Evolutionary conservation across 2,113 vertebrate genomes (phyloP).

Genomic region (Tachysurus vachellii): DNA sequence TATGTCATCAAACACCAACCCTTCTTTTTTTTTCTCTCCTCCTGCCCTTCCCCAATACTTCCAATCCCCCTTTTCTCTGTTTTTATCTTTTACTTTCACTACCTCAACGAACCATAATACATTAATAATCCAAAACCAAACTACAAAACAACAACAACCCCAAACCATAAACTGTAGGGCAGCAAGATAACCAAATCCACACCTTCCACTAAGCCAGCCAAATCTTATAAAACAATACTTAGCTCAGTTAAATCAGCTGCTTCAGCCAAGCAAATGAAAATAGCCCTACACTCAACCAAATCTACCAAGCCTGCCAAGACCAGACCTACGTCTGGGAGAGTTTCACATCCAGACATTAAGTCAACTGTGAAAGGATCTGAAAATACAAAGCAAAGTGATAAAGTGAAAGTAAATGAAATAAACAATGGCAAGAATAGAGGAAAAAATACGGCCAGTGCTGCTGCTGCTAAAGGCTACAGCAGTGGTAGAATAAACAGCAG

Average conservation of each 20-base stretch:
- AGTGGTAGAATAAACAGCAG: not conserved
- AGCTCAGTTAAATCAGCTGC: constrained; percentile 54
- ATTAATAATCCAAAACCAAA: constrained; percentile 57
- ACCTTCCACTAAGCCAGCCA: constrained; percentile 57
- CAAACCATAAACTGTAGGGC: constrained; percentile 61
- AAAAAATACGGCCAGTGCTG: too few relatives aligned
- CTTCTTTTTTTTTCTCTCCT: constrained; percentile 72
- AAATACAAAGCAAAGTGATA: constrained; percentile 38
- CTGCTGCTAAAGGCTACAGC: not conserved
- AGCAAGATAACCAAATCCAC: constrained; percentile 56
- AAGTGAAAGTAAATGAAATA: constrained; percentile 52
- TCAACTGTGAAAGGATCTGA: constrained; percentile 53
- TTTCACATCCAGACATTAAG: constrained; percentile 33
- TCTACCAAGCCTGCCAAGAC: constrained; percentile 62
- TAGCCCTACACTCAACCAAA: constrained; percentile 43
- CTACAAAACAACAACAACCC: constrained; percentile 55
- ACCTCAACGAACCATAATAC: not conserved
- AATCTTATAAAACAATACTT: constrained; percentile 49
- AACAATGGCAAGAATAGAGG: constrained; percentile 24
- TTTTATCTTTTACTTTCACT: constrained; percentile 40
- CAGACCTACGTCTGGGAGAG: constrained; percentile 52
- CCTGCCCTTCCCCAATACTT: constrained; percentile 73
- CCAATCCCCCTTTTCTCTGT: constrained; percentile 62
- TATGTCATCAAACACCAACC: constrained; percentile 76
- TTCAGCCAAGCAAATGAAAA: constrained; percentile 61